Conservation (phyloP, 2,113 vertebrate genomes). For the Hoplias malabaricus region DNA sequence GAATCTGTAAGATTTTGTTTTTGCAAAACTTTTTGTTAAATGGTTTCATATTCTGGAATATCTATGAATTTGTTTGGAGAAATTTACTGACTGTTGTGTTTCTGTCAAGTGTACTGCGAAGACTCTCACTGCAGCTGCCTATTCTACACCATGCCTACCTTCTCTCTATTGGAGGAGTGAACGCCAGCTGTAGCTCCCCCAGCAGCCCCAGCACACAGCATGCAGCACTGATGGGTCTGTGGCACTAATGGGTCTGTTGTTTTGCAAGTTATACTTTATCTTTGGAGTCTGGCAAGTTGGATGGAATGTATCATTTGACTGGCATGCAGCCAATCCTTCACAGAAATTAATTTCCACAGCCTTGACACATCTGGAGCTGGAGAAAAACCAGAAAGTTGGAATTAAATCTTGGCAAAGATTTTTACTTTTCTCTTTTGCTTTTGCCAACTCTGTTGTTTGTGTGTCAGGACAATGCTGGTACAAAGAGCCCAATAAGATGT, state of each 20-base stretch:
- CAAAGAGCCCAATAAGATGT: too few species aligned
- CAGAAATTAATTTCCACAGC: too few species aligned
- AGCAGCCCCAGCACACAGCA: slow-evolving; percentile 75
- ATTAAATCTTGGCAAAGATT: too few species aligned
- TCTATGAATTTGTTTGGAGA: not conserved
- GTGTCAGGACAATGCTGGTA: too few species aligned
- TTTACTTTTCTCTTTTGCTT: too few species aligned
- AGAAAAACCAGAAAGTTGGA: too few species aligned
- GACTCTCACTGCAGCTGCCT: slow-evolving; percentile 85
- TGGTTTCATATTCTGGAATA: too few species aligned
- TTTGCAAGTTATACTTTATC: not conserved
- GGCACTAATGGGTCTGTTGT: not conserved
- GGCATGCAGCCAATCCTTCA: too few species aligned
- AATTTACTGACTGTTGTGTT: not conserved
- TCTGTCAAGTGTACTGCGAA: slow-evolving; percentile 77
- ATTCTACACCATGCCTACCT: slow-evolving; percentile 87
- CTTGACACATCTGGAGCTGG: too few species aligned
- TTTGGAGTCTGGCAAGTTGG: not conserved
- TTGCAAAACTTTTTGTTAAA: not conserved
- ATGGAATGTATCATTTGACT: too few species aligned
- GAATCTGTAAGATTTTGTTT: too few species aligned
- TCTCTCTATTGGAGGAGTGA: slow-evolving; percentile 83
- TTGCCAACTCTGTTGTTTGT: too few species aligned
- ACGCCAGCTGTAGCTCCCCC: slow-evolving; percentile 81
- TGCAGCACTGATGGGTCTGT: not conserved